Evolutionary conservation across 1,140 invertebrate genomes (phyloP), one percentile per base, ranked within the genome.

Genomic region (Pseudomyrmex flavicornis): DNA sequence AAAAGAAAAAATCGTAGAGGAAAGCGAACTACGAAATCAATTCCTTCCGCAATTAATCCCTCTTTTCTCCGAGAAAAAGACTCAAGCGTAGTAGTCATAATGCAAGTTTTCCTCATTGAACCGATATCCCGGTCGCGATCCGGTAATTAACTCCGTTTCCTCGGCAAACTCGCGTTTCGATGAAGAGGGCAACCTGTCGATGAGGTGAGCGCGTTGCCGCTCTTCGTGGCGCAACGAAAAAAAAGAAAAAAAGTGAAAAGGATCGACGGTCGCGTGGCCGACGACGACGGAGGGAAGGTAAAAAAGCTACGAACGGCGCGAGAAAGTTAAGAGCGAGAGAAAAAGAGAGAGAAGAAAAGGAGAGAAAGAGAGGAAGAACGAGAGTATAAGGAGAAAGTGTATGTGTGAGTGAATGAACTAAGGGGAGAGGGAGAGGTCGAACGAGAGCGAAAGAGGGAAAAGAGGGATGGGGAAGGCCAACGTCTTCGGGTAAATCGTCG

Each of bases 401-500:
- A 72, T 80, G 52, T 79, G 77, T 75, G 83, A 84, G 73, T 85
- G 87, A 87, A 88, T 88, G 87, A 83, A 79, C 56, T 15, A 13
- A 48, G 5, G 65, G 22, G 50, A 48, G 15, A 63, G 4, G 50
- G 58, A 65, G 48, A 69, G 58, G 35, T 56, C 63, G 63, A 69
- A 74, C 62, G 77, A 69, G 75, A 77, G 70, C 15, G 83, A 80
- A 17, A 75, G 86, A 79, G 76, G 61, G 58, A 76, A 86, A 80
- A 75, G 79, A 85, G 84, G 90, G 88, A 88, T 88, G 79, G 79
- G 79, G 87, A 87, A 90, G 90, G 88, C 82, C 88, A 88, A 91
- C 85, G 91, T 93, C 92, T 93, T 92, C 86, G 89, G 87, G 87
- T 85, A 84, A 86, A 84, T 86, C 84, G 85, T 89, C 80, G 85